phyloP scores from a whole-genome alignment of 2,113 vertebrate genomes.

The Sebastes fasciatus region DNA sequence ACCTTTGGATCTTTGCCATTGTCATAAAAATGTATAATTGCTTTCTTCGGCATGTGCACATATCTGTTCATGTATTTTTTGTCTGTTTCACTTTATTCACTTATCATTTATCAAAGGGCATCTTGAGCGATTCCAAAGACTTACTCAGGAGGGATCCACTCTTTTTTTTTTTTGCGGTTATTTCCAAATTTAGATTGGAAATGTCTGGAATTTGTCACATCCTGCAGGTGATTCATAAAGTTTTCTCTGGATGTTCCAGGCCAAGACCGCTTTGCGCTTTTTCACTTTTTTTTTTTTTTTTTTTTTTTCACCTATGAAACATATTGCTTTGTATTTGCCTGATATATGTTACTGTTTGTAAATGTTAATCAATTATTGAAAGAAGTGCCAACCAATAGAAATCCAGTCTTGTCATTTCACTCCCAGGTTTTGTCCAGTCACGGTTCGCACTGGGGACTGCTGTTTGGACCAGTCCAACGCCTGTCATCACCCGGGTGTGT shows the following conservation, averaged over 20 bases:
- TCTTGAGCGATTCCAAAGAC: slow-evolving; percentile 66
- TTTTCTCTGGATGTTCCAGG: slow-evolving; percentile 25
- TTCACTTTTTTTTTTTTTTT: slow-evolving; percentile 23
- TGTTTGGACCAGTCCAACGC: slow-evolving; percentile 35
- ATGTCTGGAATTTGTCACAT: slow-evolving; percentile 25
- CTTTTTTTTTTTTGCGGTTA: slow-evolving; percentile 8
- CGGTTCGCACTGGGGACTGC: slow-evolving; percentile 34
- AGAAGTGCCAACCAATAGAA: slow-evolving; percentile 75
- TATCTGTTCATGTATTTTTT: slow-evolving; percentile 32
- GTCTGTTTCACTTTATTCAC: slow-evolving; percentile 15
- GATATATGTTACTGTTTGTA: slow-evolving; percentile 36
- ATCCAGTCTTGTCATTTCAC: slow-evolving; percentile 50
- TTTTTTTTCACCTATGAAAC: slow-evolving; percentile 14
- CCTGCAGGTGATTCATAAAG: slow-evolving; percentile 3
- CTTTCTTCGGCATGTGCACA: slow-evolving; percentile 48
- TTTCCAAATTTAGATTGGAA: slow-evolving; percentile 26
- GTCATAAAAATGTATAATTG: slow-evolving; percentile 20
- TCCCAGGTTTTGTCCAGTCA: slow-evolving; percentile 34
- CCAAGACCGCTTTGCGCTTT: slow-evolving; percentile 19
- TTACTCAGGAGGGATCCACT: slow-evolving; percentile 45
- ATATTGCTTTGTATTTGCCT: slow-evolving; percentile 39
- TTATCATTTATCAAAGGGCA: slow-evolving; percentile 30
- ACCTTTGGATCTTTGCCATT: slow-evolving; percentile 46
- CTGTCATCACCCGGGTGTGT: slow-evolving; percentile 48
- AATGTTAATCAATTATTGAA: slow-evolving; percentile 43